Conservation (phyloP, 37 sponge, comb jelly and placozoan species). For the Amphimedon queenslandica region DNA sequence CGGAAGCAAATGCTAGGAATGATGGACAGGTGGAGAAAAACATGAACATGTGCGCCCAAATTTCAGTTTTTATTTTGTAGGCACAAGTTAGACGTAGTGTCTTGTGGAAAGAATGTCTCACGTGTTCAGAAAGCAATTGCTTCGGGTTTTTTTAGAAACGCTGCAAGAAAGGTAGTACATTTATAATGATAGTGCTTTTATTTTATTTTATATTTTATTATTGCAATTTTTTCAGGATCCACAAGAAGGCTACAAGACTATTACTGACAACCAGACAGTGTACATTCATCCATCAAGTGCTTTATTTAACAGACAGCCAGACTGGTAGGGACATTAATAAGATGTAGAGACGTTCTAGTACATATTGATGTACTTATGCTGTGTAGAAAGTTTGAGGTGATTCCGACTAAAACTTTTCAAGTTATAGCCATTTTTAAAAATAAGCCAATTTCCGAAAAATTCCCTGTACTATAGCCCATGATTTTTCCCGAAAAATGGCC, state of each 20-base stretch:
- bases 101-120: conserved; percentile 82
- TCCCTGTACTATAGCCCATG: too few relatives aligned
- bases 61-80: background rate
- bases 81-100: conserved; percentile 96
- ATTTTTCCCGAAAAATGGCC: too few relatives aligned
- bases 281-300: conserved; percentile 95
- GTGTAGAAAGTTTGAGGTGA: too few relatives aligned
- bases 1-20: conserved; percentile 98
- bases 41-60: background rate
- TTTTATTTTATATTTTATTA: background rate
- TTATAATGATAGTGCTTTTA: too few relatives aligned
- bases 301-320: conserved; percentile 95
- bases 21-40: conserved; percentile 73
- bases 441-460: too few relatives aligned
- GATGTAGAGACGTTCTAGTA: too few relatives aligned
- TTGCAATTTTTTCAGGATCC: conserved; percentile 59
- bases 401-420: too few relatives aligned
- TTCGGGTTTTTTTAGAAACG: conserved; percentile 94
- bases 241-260: conserved; percentile 95
- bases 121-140: conserved; percentile 94
- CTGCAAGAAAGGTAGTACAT: conserved; percentile 90
- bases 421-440: too few relatives aligned
- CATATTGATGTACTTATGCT: too few relatives aligned
- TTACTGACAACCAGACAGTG: conserved; percentile 91
- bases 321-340: conserved; percentile 66